Evolutionary conservation across 1,140 invertebrate genomes (phyloP), one percentile per base, ranked within the genome.

Genomic region (Drosophila busckii): DNA sequence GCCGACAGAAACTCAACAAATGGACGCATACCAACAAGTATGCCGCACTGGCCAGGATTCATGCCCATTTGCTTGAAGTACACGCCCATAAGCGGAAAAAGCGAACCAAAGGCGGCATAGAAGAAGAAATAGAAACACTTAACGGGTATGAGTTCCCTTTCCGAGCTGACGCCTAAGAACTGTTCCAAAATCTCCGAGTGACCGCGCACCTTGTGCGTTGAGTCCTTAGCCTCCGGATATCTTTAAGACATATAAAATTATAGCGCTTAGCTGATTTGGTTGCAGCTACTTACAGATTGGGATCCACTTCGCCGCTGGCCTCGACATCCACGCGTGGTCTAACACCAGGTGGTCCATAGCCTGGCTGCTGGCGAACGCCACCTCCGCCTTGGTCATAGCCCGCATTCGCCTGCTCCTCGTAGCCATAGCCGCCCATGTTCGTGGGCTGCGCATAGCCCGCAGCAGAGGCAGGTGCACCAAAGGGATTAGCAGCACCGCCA

Each of bases 81-180:
- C 12, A 99, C 96, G 12, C 96, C 98, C 93, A 99, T 96, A 16
- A 99, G 88, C 0, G 98, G 98, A 85, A 99, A 99, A 0, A 99
- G 90, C 0, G 97, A 98, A 3, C 98, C 98, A 78, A 99, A 99
- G 1, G 98, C 98, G 1, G 98, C 97, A 86, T 99, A 99, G 89
- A 99, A 99, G 90, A 99, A 99, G 88, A 99, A 99, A 88, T 99
- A 99, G 88, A 99, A 99, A 1, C 95, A 94, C 88, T 98, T 98
- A 38, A 97, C 96, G 2, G 96, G 94, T 41, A 98, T 90, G 31
- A 98, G 89, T 86, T 98, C 96, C 35, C 94, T 94, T 86, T 97
- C 95, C 2, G 96, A 92, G 50, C 40, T 78, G 13, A 93, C 88
- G 4, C 95, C 94, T 71, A 94, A 96, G 6, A 96, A 88, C 71